phyloP scores from a whole-genome alignment of 2,888 invertebrate species.

The Oeneis ivallda region DNA sequence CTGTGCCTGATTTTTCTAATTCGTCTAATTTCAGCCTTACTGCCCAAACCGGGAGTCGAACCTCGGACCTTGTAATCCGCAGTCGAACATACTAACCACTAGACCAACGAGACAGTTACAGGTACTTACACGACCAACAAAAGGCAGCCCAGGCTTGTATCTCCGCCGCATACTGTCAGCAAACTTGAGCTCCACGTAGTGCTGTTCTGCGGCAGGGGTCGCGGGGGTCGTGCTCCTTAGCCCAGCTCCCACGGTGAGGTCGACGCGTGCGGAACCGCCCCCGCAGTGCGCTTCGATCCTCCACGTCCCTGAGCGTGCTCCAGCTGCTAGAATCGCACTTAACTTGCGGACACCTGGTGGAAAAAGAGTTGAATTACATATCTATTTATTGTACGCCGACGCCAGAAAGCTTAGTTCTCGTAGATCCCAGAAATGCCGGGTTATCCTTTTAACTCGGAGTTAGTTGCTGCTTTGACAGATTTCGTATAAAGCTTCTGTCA shows the following conservation, averaged over 20 bases:
- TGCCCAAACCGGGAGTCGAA: too few relatives aligned
- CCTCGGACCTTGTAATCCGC: too few relatives aligned
- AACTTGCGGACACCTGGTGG: conserved; percentile 82
- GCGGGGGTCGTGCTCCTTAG: conserved; percentile 71
- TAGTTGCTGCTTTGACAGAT: too few relatives aligned
- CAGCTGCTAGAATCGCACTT: conserved; percentile 77
- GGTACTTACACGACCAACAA: conserved; percentile 83
- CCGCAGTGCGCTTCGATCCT: conserved; percentile 78
- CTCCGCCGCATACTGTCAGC: conserved; percentile 84
- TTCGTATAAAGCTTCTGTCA: too few relatives aligned
- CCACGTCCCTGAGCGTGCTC: conserved; percentile 83
- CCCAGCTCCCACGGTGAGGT: conserved; percentile 77
- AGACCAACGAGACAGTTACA: too few relatives aligned
- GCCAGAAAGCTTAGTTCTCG: too few relatives aligned
- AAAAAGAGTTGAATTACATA: conserved; percentile 9
- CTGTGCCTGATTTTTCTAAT: too few relatives aligned
- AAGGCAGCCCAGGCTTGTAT: conserved; percentile 85
- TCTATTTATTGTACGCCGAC: not conserved
- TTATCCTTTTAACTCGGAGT: too few relatives aligned
- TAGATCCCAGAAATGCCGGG: too few relatives aligned
- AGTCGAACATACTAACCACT: too few relatives aligned
- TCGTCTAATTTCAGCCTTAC: too few relatives aligned
- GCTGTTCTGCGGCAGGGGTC: conserved; percentile 84
- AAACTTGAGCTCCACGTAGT: conserved; percentile 84
- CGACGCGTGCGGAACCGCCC: conserved; percentile 78